Conservation (phyloP, 1,140 invertebrate species). For the Acromyrmex heyeri region DNA sequence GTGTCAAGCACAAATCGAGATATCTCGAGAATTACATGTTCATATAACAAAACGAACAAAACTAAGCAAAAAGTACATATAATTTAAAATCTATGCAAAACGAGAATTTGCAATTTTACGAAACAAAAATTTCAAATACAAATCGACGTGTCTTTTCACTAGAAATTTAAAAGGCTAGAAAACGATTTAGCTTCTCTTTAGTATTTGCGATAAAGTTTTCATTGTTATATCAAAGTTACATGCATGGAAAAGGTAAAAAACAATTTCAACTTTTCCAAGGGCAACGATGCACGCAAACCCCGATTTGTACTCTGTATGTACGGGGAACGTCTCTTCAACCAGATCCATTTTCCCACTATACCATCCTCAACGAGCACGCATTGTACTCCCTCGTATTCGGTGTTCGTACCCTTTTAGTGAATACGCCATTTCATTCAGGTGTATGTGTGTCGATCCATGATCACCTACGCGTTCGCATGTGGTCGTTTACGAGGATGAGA, state of each 20-base stretch:
- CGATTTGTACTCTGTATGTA: slow-evolving; percentile 15
- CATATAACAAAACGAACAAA: background rate
- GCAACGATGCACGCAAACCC: background rate
- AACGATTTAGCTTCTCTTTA: background rate
- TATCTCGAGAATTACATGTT: background rate
- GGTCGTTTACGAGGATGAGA: slow-evolving; percentile 29
- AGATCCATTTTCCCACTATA: slow-evolving; percentile 48
- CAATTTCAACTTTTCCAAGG: slow-evolving; percentile 26
- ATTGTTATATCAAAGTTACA: slow-evolving; percentile 8
- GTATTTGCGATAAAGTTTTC: background rate
- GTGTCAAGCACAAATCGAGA: background rate
- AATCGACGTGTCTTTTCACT: background rate
- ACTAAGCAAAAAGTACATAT: background rate
- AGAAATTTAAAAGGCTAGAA: background rate
- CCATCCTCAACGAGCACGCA: slow-evolving; percentile 53
- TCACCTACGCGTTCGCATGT: slow-evolving; percentile 33
- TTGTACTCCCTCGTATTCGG: slow-evolving; percentile 54
- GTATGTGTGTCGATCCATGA: slow-evolving; percentile 39
- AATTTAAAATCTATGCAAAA: background rate
- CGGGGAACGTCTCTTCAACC: slow-evolving; percentile 45
- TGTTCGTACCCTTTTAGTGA: slow-evolving; percentile 64
- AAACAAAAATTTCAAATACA: background rate
- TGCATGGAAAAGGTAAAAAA: background rate
- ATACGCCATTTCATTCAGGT: slow-evolving; percentile 53
- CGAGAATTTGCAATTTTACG: background rate